Base-by-base conservation (phyloP, 2,113 vertebrate species). In the Gopherus flavomarginatus region DNA sequence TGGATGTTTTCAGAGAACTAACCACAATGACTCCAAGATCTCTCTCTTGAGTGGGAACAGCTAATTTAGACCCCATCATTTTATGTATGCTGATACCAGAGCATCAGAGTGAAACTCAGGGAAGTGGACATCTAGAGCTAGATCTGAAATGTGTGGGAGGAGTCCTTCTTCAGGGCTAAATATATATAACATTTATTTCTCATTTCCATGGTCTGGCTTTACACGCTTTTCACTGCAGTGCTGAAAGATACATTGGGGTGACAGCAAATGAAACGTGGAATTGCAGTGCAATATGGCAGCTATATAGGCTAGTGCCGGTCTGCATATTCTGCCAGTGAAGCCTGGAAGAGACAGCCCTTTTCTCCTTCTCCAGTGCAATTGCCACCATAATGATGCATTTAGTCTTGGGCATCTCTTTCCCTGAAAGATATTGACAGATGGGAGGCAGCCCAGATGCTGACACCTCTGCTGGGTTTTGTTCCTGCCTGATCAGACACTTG, bases 381-480 rank as follows among this genome's bases (percentile, higher is more conserved):
- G 72, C 24, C 19, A 3, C 22, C 24, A 24, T 27, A 47, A 78
- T 44, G 42, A 44, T 78, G 42, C 72, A 26, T 42, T 77, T 44
- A 42, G 42, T 44, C 24, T 24, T 44, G 72, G 72, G 38, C 24
- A 8, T 27, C 75, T 78, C 42, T 47, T 47, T 47, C 38, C 42
- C 75, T 47, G 12, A 44, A 27, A 42, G 26, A 44, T 52, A 56
- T 19, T 59, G 42, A 47, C 11, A 13, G 27, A 47, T 78, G 22
- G 75, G 75, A 77, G 77, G 77, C 77, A 27, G 44, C 26, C 7
- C 0, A 11, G 59, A 27, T 75, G 42, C 27, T 1, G 0, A 19
- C 83, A 69, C 65, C 69, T 42, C 78, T 0, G 11, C 54, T 2
- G 0, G 0, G 26, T 52, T 91, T 86, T n/a, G 35, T 85, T 1